Conservation (phyloP, 1,140 invertebrate genomes). For the Dinoponera quadriceps region DNA sequence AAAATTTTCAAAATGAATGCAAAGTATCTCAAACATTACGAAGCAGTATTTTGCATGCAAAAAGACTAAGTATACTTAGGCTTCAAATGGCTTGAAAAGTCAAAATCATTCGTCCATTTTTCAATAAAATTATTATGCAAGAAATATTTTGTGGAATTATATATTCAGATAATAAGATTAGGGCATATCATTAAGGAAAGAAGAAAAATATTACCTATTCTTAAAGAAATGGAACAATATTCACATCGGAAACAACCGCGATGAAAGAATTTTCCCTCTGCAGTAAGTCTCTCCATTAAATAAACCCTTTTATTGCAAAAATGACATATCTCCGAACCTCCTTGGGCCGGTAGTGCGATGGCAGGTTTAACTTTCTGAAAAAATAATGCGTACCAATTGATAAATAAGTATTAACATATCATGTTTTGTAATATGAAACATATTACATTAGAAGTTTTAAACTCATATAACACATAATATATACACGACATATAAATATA, state of each 20-base stretch:
- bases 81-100: too few species aligned
- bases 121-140: too few species aligned
- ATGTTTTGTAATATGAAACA: conserved; percentile 19
- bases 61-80: too few species aligned
- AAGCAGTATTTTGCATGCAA: too few species aligned
- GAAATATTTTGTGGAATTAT: too few species aligned
- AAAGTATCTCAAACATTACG: too few species aligned
- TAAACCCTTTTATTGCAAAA: conserved; percentile 96
- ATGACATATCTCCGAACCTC: conserved; percentile 92
- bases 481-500: neutral
- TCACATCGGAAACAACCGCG: conserved; percentile 93
- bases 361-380: conserved; percentile 87
- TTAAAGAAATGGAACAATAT: conserved; percentile 90
- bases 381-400: conserved; percentile 44
- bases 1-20: too few species aligned
- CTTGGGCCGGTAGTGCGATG: conserved; percentile 87
- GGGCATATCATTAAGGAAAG: neutral
- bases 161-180: too few species aligned
- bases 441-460: neutral
- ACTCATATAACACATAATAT: conserved; percentile 9
- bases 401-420: conserved; percentile 21
- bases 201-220: conserved; percentile 86
- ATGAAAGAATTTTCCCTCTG: conserved; percentile 95
- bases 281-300: conserved; percentile 94
- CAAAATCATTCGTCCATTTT: too few species aligned